These are phyloP conservation scores for Diabrotica virgifera DNA, from an alignment of 1,140 invertebrate species.

Conservation along the genomic window DNA sequence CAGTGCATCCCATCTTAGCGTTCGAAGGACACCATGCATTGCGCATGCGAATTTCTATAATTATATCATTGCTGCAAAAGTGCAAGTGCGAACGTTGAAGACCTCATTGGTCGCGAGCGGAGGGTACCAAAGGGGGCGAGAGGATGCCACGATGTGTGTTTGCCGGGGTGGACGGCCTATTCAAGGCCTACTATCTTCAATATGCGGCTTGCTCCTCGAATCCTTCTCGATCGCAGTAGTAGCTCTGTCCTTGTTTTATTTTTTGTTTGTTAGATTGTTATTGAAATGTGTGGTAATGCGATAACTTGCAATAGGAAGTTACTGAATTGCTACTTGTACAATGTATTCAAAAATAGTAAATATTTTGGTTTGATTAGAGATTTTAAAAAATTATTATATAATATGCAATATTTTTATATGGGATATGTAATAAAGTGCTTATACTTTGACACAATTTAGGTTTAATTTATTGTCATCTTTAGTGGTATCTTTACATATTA, in stretches of 20 bases:
- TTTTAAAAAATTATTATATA: too few species aligned
- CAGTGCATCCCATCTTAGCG: not conserved
- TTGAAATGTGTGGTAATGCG: too few species aligned
- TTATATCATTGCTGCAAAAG: constrained; percentile 30
- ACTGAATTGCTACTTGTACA: too few species aligned
- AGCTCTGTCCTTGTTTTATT: not conserved
- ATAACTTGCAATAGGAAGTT: too few species aligned
- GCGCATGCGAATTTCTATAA: constrained; percentile 30
- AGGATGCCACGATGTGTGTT: not conserved
- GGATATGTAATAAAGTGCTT: too few species aligned
- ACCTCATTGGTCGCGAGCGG: constrained; percentile 12
- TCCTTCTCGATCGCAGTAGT: not conserved
- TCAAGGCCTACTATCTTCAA: constrained; percentile 24
- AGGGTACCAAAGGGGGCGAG: constrained; percentile 18
- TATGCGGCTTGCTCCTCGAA: not conserved
- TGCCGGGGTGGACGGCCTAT: constrained; percentile 32
- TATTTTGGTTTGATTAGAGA: too few species aligned
- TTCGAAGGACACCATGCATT: constrained; percentile 10
- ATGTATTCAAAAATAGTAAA: too few species aligned
- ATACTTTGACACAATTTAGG: too few species aligned
- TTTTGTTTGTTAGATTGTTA: not conserved
- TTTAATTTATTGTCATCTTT: too few species aligned
- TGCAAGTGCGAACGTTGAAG: constrained; percentile 25
- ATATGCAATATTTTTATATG: too few species aligned
- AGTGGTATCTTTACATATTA: too few species aligned